A percentile compares a stretch with the other conserved stretches of the same genome.
Conservation (phyloP, 2,113 vertebrate species). For the Chrysochloris asiatica region DNA sequence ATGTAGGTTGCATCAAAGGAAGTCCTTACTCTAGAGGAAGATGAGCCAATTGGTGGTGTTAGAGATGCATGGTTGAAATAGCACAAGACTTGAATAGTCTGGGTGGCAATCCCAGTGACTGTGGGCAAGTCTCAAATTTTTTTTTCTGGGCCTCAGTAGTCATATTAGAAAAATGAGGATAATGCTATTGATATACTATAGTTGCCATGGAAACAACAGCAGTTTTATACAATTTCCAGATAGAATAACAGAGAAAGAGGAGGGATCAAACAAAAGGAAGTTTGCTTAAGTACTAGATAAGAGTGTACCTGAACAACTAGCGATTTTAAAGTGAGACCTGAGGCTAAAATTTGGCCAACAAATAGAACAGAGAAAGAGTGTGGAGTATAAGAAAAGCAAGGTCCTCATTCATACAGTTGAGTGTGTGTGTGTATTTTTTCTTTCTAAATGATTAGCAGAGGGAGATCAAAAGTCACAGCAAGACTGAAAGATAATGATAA, state of each 20-base stretch:
- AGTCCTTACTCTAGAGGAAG: not conserved
- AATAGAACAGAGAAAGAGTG: not conserved
- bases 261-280: conserved; percentile 1
- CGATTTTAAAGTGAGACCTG: not conserved
- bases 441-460: not conserved
- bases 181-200: not conserved
- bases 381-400: not conserved
- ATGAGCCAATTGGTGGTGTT: too few relatives aligned
- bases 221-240: not conserved
- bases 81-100: not conserved
- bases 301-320: not conserved
- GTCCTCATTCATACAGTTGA: not conserved
- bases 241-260: not conserved
- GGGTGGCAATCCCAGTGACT: not conserved
- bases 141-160: not conserved
- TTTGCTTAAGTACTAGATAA: not conserved
- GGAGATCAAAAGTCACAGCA: not conserved
- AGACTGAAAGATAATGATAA: not conserved
- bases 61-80: not conserved
- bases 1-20: too few relatives aligned
- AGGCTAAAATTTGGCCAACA: not conserved
- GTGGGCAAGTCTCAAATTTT: not conserved
- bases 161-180: not conserved
- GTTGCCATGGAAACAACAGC: not conserved
- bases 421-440: too few relatives aligned